Percentiles rank a stretch among this genome's conserved stretches.
Evolutionary conservation across 2,797 vertebrate genomes (phyloP).

Genomic region (Euthynnus affinis): DNA sequence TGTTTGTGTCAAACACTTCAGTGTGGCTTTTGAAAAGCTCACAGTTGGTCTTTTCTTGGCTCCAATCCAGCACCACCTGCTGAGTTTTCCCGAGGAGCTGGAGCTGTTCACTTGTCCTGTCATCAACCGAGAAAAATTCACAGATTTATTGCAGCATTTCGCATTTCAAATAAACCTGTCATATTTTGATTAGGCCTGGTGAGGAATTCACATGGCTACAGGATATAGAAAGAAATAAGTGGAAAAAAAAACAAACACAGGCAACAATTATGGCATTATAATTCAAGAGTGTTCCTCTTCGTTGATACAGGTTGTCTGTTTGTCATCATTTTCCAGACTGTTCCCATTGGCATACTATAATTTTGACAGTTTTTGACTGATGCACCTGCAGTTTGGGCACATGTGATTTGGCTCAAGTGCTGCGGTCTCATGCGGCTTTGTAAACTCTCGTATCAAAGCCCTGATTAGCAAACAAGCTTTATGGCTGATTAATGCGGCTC

Average conservation of each 20-base stretch:
- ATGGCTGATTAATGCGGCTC: not conserved
- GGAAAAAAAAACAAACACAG: not conserved
- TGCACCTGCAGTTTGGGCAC: constrained; percentile 34
- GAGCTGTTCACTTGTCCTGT: constrained; percentile 15
- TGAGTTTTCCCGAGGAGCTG: constrained; percentile 30
- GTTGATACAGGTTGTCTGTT: constrained; percentile 29
- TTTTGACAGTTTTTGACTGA: constrained; percentile 40
- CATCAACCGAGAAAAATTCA: not conserved
- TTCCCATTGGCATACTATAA: constrained; percentile 11
- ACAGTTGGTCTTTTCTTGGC: constrained; percentile 36
- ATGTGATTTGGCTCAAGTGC: constrained; percentile 8
- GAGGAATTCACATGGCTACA: not conserved
- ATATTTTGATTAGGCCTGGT: not conserved
- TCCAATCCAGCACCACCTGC: constrained; percentile 43
- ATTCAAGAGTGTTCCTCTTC: not conserved
- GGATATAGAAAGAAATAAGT: not conserved
- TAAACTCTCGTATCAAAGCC: not conserved
- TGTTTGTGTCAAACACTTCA: constrained; percentile 48
- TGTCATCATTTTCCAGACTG: constrained; percentile 2
- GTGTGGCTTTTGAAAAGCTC: constrained; percentile 25
- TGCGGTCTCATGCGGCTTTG: constrained; percentile 8
- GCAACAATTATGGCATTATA: not conserved
- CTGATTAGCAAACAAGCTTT: constrained; percentile 1
- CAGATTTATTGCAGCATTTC: constrained; percentile 14
- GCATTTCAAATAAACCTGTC: not conserved